Evolutionary conservation across 2,113 vertebrate species (phyloP).

Genomic region (Phycodurus eques): DNA sequence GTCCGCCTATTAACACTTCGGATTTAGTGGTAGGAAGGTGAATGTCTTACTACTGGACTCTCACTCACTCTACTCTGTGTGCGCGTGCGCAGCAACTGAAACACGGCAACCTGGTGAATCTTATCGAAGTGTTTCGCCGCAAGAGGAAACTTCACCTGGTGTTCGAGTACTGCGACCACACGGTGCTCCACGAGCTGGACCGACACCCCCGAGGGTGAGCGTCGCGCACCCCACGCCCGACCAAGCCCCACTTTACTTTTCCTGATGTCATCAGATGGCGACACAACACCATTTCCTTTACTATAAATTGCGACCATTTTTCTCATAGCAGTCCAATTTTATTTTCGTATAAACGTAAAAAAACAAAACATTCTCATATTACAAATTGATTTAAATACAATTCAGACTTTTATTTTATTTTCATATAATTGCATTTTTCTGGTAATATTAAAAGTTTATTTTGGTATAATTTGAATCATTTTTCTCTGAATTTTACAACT

Average conservation of each 20-base stretch:
- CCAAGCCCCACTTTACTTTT: not conserved
- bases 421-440: no score
- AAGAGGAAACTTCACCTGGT: slow-evolving; percentile 91
- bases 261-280: no score
- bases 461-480: no score
- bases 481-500: no score
- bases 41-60: not conserved
- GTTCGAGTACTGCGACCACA: slow-evolving; percentile 95
- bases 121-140: slow-evolving; percentile 90
- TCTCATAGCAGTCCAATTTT: no score
- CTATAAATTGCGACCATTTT: no score
- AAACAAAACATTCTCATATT: no score
- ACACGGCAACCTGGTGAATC: slow-evolving; percentile 91
- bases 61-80: not conserved
- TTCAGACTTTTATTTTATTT: no score
- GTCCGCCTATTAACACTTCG: slow-evolving; percentile 34
- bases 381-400: no score
- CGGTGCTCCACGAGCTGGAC: slow-evolving; percentile 89
- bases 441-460: no score
- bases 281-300: no score
- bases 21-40: slow-evolving; percentile 1
- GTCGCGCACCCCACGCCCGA: not conserved
- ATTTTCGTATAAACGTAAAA: no score
- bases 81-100: slow-evolving; percentile 83
- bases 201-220: slow-evolving; percentile 84